Conservation (phyloP, 1,140 invertebrate species). For the Chelonus insularis region DNA sequence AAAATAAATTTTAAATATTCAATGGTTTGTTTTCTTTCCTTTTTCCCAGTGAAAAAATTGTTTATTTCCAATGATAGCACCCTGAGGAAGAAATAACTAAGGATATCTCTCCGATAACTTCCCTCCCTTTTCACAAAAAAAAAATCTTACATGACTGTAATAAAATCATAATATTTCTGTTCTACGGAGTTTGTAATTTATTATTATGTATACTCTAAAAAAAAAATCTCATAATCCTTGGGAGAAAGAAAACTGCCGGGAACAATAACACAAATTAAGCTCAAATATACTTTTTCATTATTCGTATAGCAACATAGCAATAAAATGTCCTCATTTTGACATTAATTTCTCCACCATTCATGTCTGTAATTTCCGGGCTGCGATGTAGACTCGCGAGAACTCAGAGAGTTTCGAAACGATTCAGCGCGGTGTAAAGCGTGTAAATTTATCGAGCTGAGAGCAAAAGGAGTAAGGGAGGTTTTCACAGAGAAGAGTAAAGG, state of each 20-base stretch:
- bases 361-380: background rate
- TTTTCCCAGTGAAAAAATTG: no score
- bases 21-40: no score
- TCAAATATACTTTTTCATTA: background rate
- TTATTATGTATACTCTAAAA: no score
- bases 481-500: background rate
- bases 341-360: background rate
- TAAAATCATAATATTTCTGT: no score
- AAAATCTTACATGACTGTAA: no score
- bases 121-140: no score
- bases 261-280: background rate
- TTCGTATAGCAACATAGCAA: constrained; percentile 1
- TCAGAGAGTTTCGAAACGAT: background rate
- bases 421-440: constrained; percentile 1
- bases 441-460: constrained; percentile 5
- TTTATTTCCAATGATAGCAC: no score
- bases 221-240: no score
- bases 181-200: no score
- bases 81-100: no score
- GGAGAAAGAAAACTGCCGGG: background rate
- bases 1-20: no score
- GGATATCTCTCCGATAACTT: no score
- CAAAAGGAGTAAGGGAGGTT: background rate
- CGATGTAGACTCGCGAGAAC: background rate
- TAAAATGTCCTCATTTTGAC: background rate